phyloP scores from a whole-genome alignment of 2,797 vertebrate genomes.

The Pantherophis vulpinus region DNA sequence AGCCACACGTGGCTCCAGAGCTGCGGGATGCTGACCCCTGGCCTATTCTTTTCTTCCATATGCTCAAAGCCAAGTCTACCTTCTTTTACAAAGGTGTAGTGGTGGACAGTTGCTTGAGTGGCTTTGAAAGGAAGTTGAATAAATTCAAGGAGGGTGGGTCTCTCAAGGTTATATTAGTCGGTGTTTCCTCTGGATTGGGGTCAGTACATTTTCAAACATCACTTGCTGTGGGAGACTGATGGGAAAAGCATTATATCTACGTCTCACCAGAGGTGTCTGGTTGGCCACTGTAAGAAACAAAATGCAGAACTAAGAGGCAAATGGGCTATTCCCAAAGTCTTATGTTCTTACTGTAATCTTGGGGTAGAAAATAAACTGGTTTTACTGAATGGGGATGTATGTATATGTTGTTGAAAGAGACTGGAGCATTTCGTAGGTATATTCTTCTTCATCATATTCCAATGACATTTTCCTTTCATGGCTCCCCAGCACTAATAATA shows the following conservation, averaged over 20 bases:
- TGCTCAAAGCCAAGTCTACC: neutral
- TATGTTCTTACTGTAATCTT: neutral
- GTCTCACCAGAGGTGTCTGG: neutral
- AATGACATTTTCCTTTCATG: neutral
- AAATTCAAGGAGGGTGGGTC: neutral
- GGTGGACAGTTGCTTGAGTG: neutral
- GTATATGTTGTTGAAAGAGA: too few species aligned
- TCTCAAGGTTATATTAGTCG: neutral
- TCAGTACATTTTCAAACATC: neutral
- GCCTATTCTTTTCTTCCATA: neutral
- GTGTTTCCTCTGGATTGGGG: neutral
- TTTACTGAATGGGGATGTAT: neutral
- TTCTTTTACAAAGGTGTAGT: neutral
- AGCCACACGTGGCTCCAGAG: too few species aligned
- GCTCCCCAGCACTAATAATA: neutral
- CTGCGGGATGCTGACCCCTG: too few species aligned
- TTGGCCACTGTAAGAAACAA: neutral
- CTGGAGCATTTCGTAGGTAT: neutral
- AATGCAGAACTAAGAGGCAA: neutral
- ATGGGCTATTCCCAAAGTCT: neutral
- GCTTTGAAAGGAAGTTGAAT: neutral
- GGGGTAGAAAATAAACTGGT: neutral
- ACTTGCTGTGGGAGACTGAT: neutral
- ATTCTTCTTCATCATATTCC: neutral
- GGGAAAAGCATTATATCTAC: neutral